Evolutionary conservation across 2,113 vertebrate species (phyloP), one percentile per base, ranked within the genome.

Genomic region (Oreocharis arfaki): DNA sequence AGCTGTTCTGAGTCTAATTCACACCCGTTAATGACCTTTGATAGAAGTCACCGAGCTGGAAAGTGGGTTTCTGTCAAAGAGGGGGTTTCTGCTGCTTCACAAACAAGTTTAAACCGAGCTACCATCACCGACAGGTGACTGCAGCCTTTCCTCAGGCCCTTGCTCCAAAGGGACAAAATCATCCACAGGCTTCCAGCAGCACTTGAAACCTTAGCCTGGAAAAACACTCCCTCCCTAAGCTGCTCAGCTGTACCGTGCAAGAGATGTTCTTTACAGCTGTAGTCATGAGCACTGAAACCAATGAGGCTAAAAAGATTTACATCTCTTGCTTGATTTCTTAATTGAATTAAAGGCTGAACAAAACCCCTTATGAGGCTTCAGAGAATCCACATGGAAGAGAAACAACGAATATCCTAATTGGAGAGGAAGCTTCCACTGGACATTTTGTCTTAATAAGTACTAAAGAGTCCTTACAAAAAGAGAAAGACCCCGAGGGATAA

Each of bases 321-420:
- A 88, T 86, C 82, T 86, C 88, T 63, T 91, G 75, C 88, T 87
- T 83, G 61, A 88, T 77, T 86, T 92, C 83, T 94, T 95, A 90
- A 95, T 80, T 73, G 70, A 93, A 95, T 90, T 94, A 91, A 91
- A 85, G 75, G 46, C 76, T 84, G 88, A 88, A 80, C 49, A 88
- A 77, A 90, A 41, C 26, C 47, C 67, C 46, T 64, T 74, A 42
- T 14, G 75, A 90, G 35, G 82, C 49, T 93, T 86, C 88, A 69
- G 75, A 90, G 75, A 93, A 93, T 49, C 55, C 59, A 80, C 85
- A 69, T 0, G 3, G 88, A 92, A 95, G 42, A 88, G 82, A 94
- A 93, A 60, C 8, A 2, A 88, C 0, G 0, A 92, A 83, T 73
- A 90, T 59, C 79, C 68, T 86, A 57, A 92, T 18, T 35, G 7